phyloP scores from a whole-genome alignment of 2,113 vertebrate genomes.

The Galbula dea region DNA sequence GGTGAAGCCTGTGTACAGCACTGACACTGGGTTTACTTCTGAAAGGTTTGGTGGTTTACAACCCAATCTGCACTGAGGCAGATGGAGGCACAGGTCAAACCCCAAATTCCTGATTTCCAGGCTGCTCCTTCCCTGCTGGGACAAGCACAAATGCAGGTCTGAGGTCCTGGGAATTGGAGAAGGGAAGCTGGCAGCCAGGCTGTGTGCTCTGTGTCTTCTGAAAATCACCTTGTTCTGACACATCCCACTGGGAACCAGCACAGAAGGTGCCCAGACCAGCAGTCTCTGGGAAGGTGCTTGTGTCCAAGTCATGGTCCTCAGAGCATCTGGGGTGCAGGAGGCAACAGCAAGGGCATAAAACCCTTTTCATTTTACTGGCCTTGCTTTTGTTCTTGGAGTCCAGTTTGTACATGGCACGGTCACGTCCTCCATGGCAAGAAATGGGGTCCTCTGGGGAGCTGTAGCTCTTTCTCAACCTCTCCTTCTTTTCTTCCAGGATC shows the following conservation, averaged over 20 bases:
- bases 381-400: not conserved
- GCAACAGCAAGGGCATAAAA: rapidly evolving
- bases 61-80: not conserved
- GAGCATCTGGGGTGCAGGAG: not conserved
- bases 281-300: not conserved
- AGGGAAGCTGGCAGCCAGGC: not conserved
- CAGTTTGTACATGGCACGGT: rapidly evolving
- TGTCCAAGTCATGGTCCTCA: not conserved
- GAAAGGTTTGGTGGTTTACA: not conserved
- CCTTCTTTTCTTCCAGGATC: slow-evolving; percentile 60
- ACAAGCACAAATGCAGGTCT: not conserved
- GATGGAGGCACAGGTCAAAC: not conserved
- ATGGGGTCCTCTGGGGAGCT: rapidly evolving
- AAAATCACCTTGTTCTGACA: not conserved
- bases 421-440: not conserved
- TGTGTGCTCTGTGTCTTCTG: not conserved
- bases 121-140: not conserved
- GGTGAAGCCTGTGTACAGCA: not conserved
- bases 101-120: not conserved
- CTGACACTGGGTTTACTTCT: not conserved
- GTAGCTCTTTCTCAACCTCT: not conserved
- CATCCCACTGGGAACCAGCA: not conserved
- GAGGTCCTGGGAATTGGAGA: not conserved
- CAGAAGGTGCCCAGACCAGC: not conserved
- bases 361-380: not conserved